Conservation (phyloP, 1,140 invertebrate genomes). For the Drosophila kepulauana region DNA sequence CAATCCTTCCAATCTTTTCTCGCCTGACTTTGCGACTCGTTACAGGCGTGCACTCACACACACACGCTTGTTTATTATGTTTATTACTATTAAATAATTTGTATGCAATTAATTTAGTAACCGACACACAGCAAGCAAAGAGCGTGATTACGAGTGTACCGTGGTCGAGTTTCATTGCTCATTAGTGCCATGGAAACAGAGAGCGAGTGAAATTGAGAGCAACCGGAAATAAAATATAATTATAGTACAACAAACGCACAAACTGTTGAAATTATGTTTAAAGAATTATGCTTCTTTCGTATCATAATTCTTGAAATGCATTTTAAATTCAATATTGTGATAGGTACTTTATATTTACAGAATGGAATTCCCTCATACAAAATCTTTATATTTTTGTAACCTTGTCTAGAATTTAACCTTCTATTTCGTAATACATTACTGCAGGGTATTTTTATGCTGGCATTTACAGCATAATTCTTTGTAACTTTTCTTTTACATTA, state of each 20-base stretch:
- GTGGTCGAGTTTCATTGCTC: constrained; percentile 62
- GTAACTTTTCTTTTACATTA: constrained; percentile 5
- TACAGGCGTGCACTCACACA: constrained; percentile 22
- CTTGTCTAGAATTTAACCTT: neutral
- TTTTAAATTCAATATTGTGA: too few relatives aligned
- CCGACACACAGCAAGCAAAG: constrained; percentile 35
- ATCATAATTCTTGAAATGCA: too few relatives aligned
- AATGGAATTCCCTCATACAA: too few relatives aligned
- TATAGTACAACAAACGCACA: neutral
- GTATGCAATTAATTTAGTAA: constrained; percentile 81
- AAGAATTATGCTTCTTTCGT: too few relatives aligned
- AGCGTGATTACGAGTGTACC: constrained; percentile 55
- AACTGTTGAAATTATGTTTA: neutral
- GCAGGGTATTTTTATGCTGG: neutral
- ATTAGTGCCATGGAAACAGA: constrained; percentile 49
- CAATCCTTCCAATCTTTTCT: constrained; percentile 24
- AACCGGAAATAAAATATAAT: constrained; percentile 24
- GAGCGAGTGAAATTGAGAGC: constrained; percentile 4
- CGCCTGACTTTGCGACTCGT: neutral
- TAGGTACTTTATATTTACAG: too few relatives aligned
- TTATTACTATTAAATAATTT: constrained; percentile 84
- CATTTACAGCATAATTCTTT: neutral
- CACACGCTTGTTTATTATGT: constrained; percentile 77
- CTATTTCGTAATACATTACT: neutral
- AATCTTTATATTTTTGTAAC: too few relatives aligned